Evolutionary conservation across 2,888 invertebrate species (phyloP).

Genomic region (Syrphus vitripennis): DNA sequence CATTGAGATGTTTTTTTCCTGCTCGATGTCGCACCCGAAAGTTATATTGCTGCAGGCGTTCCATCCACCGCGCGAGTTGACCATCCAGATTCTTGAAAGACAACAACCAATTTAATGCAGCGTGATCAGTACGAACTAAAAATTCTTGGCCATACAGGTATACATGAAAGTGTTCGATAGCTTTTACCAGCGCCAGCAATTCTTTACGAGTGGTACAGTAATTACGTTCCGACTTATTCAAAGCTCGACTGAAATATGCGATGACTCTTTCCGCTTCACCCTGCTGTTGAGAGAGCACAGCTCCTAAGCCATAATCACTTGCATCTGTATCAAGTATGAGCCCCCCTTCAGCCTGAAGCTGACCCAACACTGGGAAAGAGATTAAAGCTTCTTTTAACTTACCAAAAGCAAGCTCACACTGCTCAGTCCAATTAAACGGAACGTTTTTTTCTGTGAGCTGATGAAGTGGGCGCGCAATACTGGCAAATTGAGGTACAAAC

Average conservation of each 20-base stretch:
- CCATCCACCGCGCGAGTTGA: conserved; percentile 14
- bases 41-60: too few species aligned
- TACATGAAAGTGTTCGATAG: conserved; percentile 9
- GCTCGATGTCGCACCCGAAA: too few species aligned
- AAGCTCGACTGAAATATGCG: too few species aligned
- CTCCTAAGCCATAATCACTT: neutral
- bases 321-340: conserved; percentile 14
- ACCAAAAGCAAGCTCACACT: neutral
- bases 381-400: neutral
- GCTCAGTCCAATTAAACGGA: neutral
- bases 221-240: conserved; percentile 11
- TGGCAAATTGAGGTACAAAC: neutral
- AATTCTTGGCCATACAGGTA: conserved; percentile 11
- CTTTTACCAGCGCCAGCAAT: neutral
- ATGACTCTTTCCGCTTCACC: too few species aligned
- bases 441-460: neutral
- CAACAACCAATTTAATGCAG: neutral
- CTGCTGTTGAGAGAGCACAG: too few species aligned
- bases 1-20: too few species aligned
- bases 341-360: neutral
- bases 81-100: conserved; percentile 15
- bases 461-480: neutral
- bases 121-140: neutral
- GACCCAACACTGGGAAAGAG: conserved; percentile 1
- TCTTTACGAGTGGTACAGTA: conserved; percentile 6